Percentiles rank a stretch among this genome's conserved stretches.
Evolutionary conservation across 2,888 invertebrate genomes (phyloP).

Genomic region (Allacma fusca): DNA sequence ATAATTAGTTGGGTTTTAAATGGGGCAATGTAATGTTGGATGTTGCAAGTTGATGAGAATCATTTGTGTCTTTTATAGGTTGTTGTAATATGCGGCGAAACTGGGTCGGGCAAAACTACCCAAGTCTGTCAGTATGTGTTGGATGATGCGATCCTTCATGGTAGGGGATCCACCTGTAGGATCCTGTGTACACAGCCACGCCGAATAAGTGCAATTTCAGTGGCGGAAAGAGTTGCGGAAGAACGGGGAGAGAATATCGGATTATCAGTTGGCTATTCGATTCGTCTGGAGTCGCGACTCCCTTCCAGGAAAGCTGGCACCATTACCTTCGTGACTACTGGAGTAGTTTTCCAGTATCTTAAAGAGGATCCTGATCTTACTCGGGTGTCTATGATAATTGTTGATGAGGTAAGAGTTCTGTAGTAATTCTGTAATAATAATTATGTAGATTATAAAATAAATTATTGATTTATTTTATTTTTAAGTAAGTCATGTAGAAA

Average conservation of each 20-base stretch:
- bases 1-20: constrained; percentile 61
- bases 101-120: constrained; percentile 93
- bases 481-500: too few relatives aligned
- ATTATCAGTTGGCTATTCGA: constrained; percentile 80
- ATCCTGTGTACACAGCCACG: constrained; percentile 88
- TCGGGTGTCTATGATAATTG: constrained; percentile 79
- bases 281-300: constrained; percentile 75
- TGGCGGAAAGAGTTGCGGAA: constrained; percentile 86
- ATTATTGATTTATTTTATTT: neutral
- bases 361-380: constrained; percentile 78
- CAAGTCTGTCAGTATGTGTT: constrained; percentile 78
- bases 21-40: neutral
- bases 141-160: constrained; percentile 75
- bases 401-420: constrained; percentile 81
- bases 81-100: constrained; percentile 57
- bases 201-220: constrained; percentile 79
- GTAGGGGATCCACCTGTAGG: constrained; percentile 76
- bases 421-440: constrained; percentile 63
- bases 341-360: constrained; percentile 81
- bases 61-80: constrained; percentile 41
- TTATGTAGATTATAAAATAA: constrained; percentile 77
- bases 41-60: too few relatives aligned
- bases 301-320: constrained; percentile 72
- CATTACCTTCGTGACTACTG: constrained; percentile 89
- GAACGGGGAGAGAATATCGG: constrained; percentile 79